Evolutionary conservation across 2,888 invertebrate species (phyloP), one percentile per base, ranked within the genome.

Genomic region (Mimachlamys varia): DNA sequence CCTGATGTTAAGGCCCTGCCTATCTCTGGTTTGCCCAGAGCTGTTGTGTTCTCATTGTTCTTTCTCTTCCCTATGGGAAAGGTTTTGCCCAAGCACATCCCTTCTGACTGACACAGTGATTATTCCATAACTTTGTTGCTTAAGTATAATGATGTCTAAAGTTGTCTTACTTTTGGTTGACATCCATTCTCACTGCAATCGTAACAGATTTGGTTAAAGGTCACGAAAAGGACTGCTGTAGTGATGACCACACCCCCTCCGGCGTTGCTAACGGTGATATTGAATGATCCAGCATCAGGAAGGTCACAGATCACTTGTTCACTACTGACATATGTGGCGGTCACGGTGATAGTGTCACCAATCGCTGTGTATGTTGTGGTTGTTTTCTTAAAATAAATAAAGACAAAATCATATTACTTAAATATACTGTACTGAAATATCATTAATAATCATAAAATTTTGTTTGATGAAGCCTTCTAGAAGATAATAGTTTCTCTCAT

Each of bases 291-390:
- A 87, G 89, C 19, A 19, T 90, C 89, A 15, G 93, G 91, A 15
- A 95, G 87, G 13, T 92, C 88, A 93, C 95, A 95, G 15, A 91
- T 90, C n/a, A 95, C 93, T 55, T 94, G 93, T 87, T 95, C 93
- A 87, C 92, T 91, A 37, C 93, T 93, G 37, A 93, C 92, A 89
- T 93, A 94, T 13, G 89, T 93, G 44, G 95, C 95, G 33, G 92
- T 89, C 0, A 93, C 92, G 4, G 76, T 92, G 12, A 89, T 27
- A 22, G 88, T 88, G 38, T 53, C 17, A 1, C 91, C 91, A 17
- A 87, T 87, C 17, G 44, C 53, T 13, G 58, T 87, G 88, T 90
- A 91, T 0, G 53, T 76, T 76, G 76, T 76, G 1, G 76, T 76
- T 33, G 76, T 76, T 76, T 76, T 76, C 76, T 76, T 76, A 33